Conservation (phyloP, 37 sponge, comb jelly and placozoan species). For the Cliona cf. orientalis region DNA sequence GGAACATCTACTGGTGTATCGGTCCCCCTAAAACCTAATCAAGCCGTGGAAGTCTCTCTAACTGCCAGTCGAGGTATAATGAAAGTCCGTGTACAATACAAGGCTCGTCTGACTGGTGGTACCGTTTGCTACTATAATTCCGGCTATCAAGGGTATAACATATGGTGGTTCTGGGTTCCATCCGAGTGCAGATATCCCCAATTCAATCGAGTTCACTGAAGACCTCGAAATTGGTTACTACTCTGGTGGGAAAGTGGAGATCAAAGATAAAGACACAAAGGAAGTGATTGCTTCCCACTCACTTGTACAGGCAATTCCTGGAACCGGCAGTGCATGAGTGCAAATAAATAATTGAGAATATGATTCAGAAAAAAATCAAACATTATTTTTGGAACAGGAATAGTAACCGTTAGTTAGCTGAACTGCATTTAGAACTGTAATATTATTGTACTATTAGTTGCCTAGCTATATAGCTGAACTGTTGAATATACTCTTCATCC, state of each 20-base stretch:
- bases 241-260: slow-evolving; percentile 11
- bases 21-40: slow-evolving; percentile 2
- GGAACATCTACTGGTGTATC: neutral
- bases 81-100: slow-evolving; percentile 28
- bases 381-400: too few relatives aligned
- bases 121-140: slow-evolving; percentile 18
- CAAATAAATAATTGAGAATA: too few relatives aligned
- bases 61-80: slow-evolving; percentile 19
- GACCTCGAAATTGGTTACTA: slow-evolving; percentile 11
- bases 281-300: too few relatives aligned
- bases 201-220: slow-evolving; percentile 9
- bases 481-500: too few relatives aligned
- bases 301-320: too few relatives aligned
- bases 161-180: too few relatives aligned
- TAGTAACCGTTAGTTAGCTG: too few relatives aligned
- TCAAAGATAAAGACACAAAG: neutral
- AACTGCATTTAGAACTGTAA: too few relatives aligned
- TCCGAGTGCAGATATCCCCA: neutral
- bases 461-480: too few relatives aligned
- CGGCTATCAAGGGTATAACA: neutral
- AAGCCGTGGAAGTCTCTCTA: slow-evolving; percentile 18
- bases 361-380: too few relatives aligned
- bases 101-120: neutral
- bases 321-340: too few relatives aligned
- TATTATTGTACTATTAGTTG: too few relatives aligned